Percentiles rank a stretch among this genome's conserved stretches.
phyloP scores from a whole-genome alignment of 1,140 invertebrate genomes.

The Caenorhabditis tropicalis region DNA sequence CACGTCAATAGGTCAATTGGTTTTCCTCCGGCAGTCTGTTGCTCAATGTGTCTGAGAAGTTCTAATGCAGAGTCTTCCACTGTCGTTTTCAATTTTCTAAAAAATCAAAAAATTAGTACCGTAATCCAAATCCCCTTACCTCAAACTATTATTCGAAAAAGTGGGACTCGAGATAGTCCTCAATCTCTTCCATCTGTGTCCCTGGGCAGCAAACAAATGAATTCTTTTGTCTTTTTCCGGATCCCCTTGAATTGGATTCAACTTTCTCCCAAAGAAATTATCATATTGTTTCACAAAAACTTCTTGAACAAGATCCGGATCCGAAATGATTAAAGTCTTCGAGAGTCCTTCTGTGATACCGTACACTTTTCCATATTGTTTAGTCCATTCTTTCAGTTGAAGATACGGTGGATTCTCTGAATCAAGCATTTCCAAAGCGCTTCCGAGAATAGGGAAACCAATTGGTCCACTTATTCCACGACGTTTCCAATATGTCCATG shows the following conservation, averaged over 20 bases:
- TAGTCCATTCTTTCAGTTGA: constrained; percentile 13
- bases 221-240: constrained; percentile 46
- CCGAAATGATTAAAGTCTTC: constrained; percentile 72
- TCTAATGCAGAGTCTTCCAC: constrained; percentile 32
- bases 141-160: constrained; percentile 59
- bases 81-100: constrained; percentile 20
- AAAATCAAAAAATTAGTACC: not conserved
- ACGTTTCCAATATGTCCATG: constrained; percentile 25
- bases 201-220: constrained; percentile 58
- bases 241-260: constrained; percentile 48
- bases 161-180: constrained; percentile 58
- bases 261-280: constrained; percentile 73
- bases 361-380: constrained; percentile 72
- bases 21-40: not conserved
- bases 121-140: constrained; percentile 31
- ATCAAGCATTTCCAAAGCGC: not conserved
- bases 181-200: constrained; percentile 60
- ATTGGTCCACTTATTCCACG: not conserved
- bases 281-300: constrained; percentile 74
- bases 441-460: not conserved
- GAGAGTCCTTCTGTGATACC: constrained; percentile 63
- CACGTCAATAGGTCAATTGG: constrained; percentile 6
- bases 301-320: constrained; percentile 72
- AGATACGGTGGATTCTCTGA: not conserved
- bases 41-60: constrained; percentile 7